These are phyloP conservation scores for Neopipo cinnamomea DNA, from an alignment of 2,113 vertebrate species.

Conservation along the genomic window DNA sequence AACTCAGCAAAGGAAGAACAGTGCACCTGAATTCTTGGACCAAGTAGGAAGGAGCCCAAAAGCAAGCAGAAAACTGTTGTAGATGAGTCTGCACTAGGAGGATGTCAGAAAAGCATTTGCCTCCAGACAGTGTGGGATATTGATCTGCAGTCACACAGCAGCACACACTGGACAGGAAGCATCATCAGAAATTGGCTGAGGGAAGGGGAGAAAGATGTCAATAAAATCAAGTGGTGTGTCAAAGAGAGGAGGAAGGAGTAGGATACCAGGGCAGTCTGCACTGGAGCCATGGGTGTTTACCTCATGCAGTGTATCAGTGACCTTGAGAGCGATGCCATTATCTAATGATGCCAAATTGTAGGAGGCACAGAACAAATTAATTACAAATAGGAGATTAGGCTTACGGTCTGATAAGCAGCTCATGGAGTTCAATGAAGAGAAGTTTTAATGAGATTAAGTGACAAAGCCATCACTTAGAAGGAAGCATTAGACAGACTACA, in stretches of 20 bases:
- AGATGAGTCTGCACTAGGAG: background rate
- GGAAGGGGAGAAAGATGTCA: background rate
- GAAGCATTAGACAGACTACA: conserved; percentile 45
- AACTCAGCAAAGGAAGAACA: background rate
- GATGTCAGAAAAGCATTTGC: background rate
- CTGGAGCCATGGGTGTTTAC: background rate
- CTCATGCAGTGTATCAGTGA: background rate
- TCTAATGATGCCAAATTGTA: conserved; percentile 56
- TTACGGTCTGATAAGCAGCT: conserved; percentile 65
- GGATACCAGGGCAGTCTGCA: background rate
- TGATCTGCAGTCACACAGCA: conserved; percentile 8
- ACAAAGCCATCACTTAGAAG: conserved; percentile 50
- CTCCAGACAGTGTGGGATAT: background rate
- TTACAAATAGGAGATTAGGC: conserved; percentile 60
- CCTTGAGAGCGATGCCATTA: conserved; percentile 49
- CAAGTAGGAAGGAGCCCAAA: background rate
- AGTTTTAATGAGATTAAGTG: conserved; percentile 65
- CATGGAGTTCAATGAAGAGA: conserved; percentile 27
- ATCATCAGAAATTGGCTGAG: background rate
- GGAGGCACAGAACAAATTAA: conserved; percentile 62
- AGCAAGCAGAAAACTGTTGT: background rate
- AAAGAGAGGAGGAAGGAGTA: background rate
- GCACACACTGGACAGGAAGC: background rate
- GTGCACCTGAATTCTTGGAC: background rate
- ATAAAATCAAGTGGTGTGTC: background rate